Conservation (phyloP, 2,113 vertebrate species). For the Thunnus thynnus region DNA sequence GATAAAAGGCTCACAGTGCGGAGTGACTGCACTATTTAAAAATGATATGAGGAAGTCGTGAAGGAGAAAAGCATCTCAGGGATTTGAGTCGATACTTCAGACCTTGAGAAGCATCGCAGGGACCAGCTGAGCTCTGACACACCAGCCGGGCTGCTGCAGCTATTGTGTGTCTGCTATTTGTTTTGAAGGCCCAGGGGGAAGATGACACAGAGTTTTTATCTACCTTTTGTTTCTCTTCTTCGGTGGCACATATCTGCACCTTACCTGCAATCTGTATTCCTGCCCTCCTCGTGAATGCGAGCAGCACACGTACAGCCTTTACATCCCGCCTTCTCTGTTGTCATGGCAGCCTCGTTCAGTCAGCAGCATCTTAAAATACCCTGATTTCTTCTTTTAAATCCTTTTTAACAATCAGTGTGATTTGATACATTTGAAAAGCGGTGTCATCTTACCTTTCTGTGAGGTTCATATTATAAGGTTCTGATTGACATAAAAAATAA, state of each 20-base stretch:
- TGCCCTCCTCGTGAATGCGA: constrained; percentile 19
- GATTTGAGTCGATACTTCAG: constrained; percentile 16
- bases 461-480: background rate
- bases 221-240: constrained; percentile 28
- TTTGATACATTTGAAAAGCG: background rate
- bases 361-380: constrained; percentile 4
- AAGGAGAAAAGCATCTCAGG: constrained; percentile 34
- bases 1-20: background rate
- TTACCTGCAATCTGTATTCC: constrained; percentile 23
- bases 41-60: constrained; percentile 4
- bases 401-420: background rate
- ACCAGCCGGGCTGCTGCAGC: constrained; percentile 15
- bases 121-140: constrained; percentile 20
- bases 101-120: constrained; percentile 1
- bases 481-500: too few species aligned
- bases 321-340: constrained; percentile 19
- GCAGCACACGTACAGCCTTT: background rate
- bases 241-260: background rate
- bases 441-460: background rate
- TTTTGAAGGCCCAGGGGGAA: constrained; percentile 36
- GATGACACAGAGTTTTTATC: constrained; percentile 15
- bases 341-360: constrained; percentile 35
- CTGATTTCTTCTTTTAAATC: background rate
- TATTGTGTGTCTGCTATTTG: constrained; percentile 33
- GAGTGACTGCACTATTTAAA: background rate